These are phyloP conservation scores for Brachionus rotundiformis DNA, from an alignment of 1,140 invertebrate genomes.

Conservation along the genomic window DNA sequence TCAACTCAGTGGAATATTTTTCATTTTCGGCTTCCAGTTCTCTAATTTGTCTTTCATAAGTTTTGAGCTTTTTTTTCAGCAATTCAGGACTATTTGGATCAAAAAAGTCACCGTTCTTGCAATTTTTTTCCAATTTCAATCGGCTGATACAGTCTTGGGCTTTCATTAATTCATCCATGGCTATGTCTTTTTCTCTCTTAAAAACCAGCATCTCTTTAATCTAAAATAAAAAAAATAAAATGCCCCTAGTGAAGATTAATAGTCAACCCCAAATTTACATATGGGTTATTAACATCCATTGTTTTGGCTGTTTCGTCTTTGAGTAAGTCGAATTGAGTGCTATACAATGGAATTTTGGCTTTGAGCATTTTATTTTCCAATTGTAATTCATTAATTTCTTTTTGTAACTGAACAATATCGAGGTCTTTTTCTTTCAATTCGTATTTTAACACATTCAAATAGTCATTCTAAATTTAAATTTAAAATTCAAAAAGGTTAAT, in stretches of 20 bases:
- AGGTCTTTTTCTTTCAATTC: slow-evolving; percentile 52
- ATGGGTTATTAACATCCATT: slow-evolving; percentile 40
- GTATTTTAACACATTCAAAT: slow-evolving; percentile 42
- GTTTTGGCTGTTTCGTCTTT: slow-evolving; percentile 36
- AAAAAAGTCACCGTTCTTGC: not conserved
- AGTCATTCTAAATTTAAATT: not conserved
- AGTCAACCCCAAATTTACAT: slow-evolving; percentile 4
- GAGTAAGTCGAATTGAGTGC: not conserved
- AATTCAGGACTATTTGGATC: slow-evolving; percentile 16
- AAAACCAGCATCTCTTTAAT: slow-evolving; percentile 45
- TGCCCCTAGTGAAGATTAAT: not conserved
- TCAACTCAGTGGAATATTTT: slow-evolving; percentile 15
- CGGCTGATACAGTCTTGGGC: slow-evolving; percentile 22
- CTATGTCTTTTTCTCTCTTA: slow-evolving; percentile 42
- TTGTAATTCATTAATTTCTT: slow-evolving; percentile 52
- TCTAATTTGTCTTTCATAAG: slow-evolving; percentile 30
- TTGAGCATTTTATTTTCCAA: slow-evolving; percentile 51
- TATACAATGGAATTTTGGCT: slow-evolving; percentile 45
- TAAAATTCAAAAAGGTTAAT: slow-evolving; percentile 24
- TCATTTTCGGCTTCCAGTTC: slow-evolving; percentile 15
- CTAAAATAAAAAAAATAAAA: slow-evolving; percentile 32
- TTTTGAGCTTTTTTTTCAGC: slow-evolving; percentile 32
- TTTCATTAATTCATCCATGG: slow-evolving; percentile 44
- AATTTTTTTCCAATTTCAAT: slow-evolving; percentile 17
- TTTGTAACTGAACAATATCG: slow-evolving; percentile 49